A percentile compares a stretch with the other conserved stretches of the same genome.
These are phyloP conservation scores for Sanderia malayensis DNA, from an alignment of 30 jellyfish, hydroid and myxozoan genomes.

Conservation along the genomic window DNA sequence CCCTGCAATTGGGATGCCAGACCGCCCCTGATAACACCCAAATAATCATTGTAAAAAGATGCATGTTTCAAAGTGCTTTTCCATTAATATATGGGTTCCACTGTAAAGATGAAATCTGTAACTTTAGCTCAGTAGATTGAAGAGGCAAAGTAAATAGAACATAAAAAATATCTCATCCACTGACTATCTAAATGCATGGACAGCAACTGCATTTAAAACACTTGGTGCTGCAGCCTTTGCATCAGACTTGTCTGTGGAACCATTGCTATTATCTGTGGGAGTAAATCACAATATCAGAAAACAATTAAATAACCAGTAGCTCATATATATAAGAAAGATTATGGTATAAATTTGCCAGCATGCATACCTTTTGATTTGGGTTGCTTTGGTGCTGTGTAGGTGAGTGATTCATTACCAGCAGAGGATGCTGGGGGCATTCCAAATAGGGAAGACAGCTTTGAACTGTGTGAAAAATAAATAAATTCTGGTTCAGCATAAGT, in stretches of 20 bases:
- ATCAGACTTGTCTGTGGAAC: slow-evolving; percentile 27
- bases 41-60: no score
- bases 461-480: background rate
- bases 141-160: background rate
- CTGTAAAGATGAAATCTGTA: no score
- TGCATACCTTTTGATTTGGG: slow-evolving; percentile 72
- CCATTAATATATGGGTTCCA: no score
- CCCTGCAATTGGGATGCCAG: no score
- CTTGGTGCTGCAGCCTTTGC: slow-evolving; percentile 56
- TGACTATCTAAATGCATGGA: slow-evolving; percentile 74
- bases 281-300: background rate
- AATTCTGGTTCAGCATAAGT: background rate
- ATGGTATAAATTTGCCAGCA: background rate
- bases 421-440: slow-evolving; percentile 61
- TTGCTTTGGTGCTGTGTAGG: slow-evolving; percentile 76
- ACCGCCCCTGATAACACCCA: no score
- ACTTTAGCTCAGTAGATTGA: background rate
- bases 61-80: no score
- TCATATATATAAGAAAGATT: background rate
- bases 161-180: slow-evolving; percentile 16
- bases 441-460: slow-evolving; percentile 84
- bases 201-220: slow-evolving; percentile 73
- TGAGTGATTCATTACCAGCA: slow-evolving; percentile 72
- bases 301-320: background rate
- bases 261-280: background rate